These are phyloP conservation scores for Stenodema calcarata DNA, from an alignment of 2,888 invertebrate genomes.

Conservation along the genomic window DNA sequence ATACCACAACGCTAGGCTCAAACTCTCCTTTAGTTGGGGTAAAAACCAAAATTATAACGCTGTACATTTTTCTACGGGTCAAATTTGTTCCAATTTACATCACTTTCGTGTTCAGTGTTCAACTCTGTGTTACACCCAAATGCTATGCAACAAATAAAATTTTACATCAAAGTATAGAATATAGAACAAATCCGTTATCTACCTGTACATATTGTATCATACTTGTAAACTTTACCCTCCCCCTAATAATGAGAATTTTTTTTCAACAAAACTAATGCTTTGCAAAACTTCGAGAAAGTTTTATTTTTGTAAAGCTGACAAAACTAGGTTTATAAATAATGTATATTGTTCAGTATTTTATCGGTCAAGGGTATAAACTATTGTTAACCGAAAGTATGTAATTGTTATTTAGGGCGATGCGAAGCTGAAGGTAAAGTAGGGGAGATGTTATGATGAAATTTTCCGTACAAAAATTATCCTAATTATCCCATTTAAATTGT, in stretches of 20 bases:
- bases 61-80: too few relatives aligned
- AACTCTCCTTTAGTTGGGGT: too few relatives aligned
- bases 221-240: slow-evolving; percentile 7
- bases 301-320: slow-evolving; percentile 13
- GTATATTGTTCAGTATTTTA: slow-evolving; percentile 37
- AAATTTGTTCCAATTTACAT: too few relatives aligned
- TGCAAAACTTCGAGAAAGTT: not conserved
- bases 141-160: too few relatives aligned
- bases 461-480: too few relatives aligned
- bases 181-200: not conserved
- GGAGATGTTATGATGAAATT: not conserved
- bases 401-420: slow-evolving; percentile 26
- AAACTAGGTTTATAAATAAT: not conserved
- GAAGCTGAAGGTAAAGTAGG: slow-evolving; percentile 9
- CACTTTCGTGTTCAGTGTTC: too few relatives aligned
- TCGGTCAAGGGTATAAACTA: not conserved
- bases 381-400: not conserved
- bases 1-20: too few relatives aligned
- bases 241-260: not conserved
- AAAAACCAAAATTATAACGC: too few relatives aligned
- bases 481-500: too few relatives aligned
- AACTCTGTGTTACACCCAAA: too few relatives aligned
- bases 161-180: not conserved
- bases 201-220: slow-evolving; percentile 35
- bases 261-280: not conserved